These are phyloP conservation scores for Perognathus longimembris DNA, from an alignment of 2,113 vertebrate genomes.

Conservation along the genomic window DNA sequence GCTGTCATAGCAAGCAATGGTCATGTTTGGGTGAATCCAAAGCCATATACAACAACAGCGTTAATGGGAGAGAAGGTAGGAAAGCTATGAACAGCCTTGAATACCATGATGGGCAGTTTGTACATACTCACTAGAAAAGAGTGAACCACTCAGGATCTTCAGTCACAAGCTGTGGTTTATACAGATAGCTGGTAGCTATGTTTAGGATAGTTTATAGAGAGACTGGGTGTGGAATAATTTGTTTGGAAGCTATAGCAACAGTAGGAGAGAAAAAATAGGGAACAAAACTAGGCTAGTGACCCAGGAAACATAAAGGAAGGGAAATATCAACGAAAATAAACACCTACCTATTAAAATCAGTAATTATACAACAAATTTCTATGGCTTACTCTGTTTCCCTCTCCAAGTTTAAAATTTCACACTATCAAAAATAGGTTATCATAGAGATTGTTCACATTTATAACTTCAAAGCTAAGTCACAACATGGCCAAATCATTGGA, in stretches of 20 bases:
- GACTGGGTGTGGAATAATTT: neutral
- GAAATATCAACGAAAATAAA: conserved; percentile 8
- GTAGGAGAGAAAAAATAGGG: neutral
- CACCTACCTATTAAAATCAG: conserved; percentile 26
- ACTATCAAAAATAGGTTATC: neutral
- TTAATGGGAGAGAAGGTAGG: neutral
- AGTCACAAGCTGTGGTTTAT: neutral
- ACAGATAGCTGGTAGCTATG: conserved; percentile 32
- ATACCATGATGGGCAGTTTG: neutral
- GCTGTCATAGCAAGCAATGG: neutral
- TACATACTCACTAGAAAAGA: neutral
- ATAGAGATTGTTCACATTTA: conserved; percentile 52
- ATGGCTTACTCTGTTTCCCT: neutral
- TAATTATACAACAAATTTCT: conserved; percentile 19
- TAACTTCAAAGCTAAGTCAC: neutral
- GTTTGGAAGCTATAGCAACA: neutral
- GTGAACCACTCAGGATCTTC: neutral
- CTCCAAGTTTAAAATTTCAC: neutral
- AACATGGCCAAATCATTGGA: conserved; percentile 2
- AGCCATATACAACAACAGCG: neutral
- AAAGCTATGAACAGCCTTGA: conserved; percentile 12
- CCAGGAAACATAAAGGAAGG: neutral
- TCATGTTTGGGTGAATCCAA: conserved; percentile 39
- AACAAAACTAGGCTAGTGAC: neutral
- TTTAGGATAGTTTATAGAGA: conserved; percentile 7